Evolutionary conservation across 2,888 invertebrate genomes (phyloP), one percentile per base, ranked within the genome.

Genomic region (Melanchra persicariae): DNA sequence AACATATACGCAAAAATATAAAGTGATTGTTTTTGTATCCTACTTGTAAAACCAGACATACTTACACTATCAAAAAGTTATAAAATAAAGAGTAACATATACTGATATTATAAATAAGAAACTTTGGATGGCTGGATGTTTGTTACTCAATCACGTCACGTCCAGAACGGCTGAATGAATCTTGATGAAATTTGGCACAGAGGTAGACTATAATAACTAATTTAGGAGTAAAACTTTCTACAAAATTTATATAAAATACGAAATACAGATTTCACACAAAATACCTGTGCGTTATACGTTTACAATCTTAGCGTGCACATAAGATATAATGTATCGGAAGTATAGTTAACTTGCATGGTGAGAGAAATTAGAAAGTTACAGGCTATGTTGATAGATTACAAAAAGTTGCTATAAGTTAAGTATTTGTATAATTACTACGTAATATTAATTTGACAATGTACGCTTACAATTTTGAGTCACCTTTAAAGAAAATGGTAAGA

Each of bases 301-400:
- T 37, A 57, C 30, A 58, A 37, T 57, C 12, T 57, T 22, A 52
- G 77, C 74, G 70, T 74, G 74, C 57, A 17, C 24, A 26, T 61
- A 60, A 22, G 5, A 47, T 24, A 60, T 40, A n/a, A 55, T 15
- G 5, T 54, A 54, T 22, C 7, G 45, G 7, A 45, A 1, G 17
- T 43, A 43, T 45, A 45, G 2, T 45, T 45, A 8, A 45, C 45
- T 54, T 51, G 58, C 24, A 59, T 47, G 7, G 58, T 75, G 47
- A 24, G 24, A 59, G 2, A 30, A 47, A 34, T 49, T 24, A 24
- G 1, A 34, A 65, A 59, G 8, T 19, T 19, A 54, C 15, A 73
- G 17, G 22, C 22, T 34, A 52, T 1, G 0, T 1, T 24, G 24
- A 51, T 7, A 3, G 8, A 19, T 34, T 34, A 6, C 19, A 17